Evolutionary conservation across 2,888 invertebrate genomes (phyloP).

Genomic region (Hypena proboscidalis): DNA sequence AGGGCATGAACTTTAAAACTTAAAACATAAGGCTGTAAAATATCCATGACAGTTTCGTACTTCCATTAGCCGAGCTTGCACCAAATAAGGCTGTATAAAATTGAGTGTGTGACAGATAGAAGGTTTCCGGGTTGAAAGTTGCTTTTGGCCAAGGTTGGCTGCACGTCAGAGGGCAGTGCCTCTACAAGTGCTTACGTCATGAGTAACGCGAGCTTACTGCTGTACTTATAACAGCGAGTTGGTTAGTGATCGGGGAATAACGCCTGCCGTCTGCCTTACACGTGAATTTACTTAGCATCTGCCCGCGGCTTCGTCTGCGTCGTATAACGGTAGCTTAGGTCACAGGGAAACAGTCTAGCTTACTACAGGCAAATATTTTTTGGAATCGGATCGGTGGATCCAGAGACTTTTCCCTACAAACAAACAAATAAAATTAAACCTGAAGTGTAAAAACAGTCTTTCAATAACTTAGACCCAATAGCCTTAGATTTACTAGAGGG

Average conservation of each 20-base stretch:
- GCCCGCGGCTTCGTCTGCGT: too few species aligned
- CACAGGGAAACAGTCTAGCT: too few species aligned
- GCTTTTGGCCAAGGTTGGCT: slow-evolving; percentile 67
- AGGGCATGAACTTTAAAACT: slow-evolving; percentile 37
- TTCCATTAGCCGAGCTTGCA: slow-evolving; percentile 35
- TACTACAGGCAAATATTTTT: too few species aligned
- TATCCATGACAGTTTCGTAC: slow-evolving; percentile 33
- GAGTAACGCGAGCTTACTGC: slow-evolving; percentile 31
- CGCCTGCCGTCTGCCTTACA: not conserved
- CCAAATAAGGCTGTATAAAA: slow-evolving; percentile 60
- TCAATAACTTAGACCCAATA: too few species aligned
- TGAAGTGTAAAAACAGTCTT: too few species aligned
- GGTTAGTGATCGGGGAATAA: not conserved
- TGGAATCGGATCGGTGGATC: too few species aligned
- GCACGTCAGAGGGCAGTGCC: slow-evolving; percentile 61
- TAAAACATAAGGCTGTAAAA: slow-evolving; percentile 42
- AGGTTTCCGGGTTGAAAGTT: slow-evolving; percentile 79
- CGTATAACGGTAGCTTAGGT: too few species aligned
- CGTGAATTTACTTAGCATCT: too few species aligned
- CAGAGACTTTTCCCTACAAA: too few species aligned
- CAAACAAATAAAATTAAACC: too few species aligned
- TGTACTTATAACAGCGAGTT: too few species aligned
- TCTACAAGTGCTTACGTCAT: slow-evolving; percentile 59
- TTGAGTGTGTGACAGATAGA: slow-evolving; percentile 46
- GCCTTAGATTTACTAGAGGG: too few species aligned